Conservation (phyloP, 2,888 invertebrate species). For the Apamea monoglypha region DNA sequence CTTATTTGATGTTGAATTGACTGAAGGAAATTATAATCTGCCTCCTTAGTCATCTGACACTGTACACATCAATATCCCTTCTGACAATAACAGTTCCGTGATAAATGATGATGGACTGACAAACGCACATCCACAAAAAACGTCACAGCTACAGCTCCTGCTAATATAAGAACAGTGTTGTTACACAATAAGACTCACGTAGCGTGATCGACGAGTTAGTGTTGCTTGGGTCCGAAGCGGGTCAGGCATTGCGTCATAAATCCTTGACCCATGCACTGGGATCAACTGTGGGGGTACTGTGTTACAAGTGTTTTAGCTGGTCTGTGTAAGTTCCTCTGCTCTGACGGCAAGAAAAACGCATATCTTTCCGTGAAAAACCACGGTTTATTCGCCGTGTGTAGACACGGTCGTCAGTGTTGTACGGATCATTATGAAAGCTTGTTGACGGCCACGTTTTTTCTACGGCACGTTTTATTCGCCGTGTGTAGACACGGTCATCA, state of each 20-base stretch:
- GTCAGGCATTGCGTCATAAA: slow-evolving; percentile 19
- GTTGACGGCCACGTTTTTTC: too few relatives aligned
- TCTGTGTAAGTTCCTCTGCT: background rate
- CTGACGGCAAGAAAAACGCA: too few relatives aligned
- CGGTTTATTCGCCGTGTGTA: too few relatives aligned
- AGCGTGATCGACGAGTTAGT: slow-evolving; percentile 30
- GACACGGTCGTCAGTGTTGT: too few relatives aligned
- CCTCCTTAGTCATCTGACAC: background rate
- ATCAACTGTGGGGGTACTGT: background rate
- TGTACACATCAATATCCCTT: background rate
- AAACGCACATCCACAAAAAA: background rate
- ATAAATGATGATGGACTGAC: background rate
- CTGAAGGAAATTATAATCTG: too few relatives aligned
- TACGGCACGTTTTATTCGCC: too few relatives aligned
- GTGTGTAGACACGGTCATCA: too few relatives aligned
- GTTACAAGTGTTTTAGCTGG: background rate
- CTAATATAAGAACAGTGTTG: slow-evolving; percentile 13
- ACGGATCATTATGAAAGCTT: too few relatives aligned
- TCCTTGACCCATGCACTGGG: slow-evolving; percentile 12
- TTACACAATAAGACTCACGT: slow-evolving; percentile 25
- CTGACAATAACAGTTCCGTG: background rate
- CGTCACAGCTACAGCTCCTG: background rate
- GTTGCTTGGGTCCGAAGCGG: slow-evolving; percentile 1
- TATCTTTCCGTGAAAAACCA: too few relatives aligned
- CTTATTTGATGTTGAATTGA: too few relatives aligned